Evolutionary conservation across 2,888 invertebrate genomes (phyloP).

Genomic region (Melanotus villosus): DNA sequence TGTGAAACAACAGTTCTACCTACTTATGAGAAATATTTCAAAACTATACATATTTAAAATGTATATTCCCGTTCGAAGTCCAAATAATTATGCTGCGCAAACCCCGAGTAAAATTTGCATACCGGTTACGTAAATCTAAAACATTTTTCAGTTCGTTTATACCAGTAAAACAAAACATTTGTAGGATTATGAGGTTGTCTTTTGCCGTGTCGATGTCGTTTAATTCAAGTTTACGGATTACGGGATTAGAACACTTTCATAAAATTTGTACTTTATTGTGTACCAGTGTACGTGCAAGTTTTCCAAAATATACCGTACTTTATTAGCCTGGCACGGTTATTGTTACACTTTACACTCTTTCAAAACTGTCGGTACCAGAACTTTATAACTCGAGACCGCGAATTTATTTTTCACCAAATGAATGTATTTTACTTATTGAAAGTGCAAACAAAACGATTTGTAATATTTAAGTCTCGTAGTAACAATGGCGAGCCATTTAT

Average conservation of each 20-base stretch:
- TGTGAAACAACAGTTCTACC: too few species aligned
- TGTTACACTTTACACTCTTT: constrained; percentile 6
- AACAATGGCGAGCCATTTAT: too few species aligned
- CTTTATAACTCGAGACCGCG: background rate
- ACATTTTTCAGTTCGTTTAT: too few species aligned
- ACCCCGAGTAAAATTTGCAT: too few species aligned
- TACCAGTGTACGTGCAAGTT: background rate
- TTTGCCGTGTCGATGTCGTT: too few species aligned
- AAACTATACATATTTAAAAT: too few species aligned
- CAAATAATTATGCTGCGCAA: too few species aligned
- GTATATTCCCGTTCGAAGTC: too few species aligned
- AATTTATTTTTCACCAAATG: background rate
- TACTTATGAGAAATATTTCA: too few species aligned
- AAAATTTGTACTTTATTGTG: background rate
- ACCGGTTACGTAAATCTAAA: too few species aligned
- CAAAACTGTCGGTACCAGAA: constrained; percentile 6
- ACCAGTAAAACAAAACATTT: too few species aligned
- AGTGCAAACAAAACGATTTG: background rate
- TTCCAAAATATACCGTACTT: background rate
- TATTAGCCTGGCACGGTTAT: constrained; percentile 11
- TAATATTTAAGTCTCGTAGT: background rate
- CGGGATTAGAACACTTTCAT: background rate
- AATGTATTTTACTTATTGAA: background rate
- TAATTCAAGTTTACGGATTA: background rate
- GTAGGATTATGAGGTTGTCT: too few species aligned